phyloP scores from a whole-genome alignment of 2,888 invertebrate species.

The Spicauda simplicius region DNA sequence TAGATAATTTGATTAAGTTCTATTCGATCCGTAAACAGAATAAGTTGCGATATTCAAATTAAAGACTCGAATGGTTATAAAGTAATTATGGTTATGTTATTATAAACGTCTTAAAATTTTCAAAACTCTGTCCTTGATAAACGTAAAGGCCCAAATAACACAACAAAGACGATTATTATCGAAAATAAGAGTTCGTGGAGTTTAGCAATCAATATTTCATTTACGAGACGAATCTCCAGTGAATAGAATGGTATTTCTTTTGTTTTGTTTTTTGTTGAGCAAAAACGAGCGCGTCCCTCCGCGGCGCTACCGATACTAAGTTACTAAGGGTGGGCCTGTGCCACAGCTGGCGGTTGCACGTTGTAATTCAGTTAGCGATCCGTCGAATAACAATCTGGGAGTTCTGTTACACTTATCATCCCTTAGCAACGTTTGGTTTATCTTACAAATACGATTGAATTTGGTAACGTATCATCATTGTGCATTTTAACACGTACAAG shows the following conservation, averaged over 20 bases:
- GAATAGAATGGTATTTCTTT: constrained; percentile 14
- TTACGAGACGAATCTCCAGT: not conserved
- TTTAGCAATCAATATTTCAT: constrained; percentile 9
- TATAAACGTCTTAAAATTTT: not conserved
- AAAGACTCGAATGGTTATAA: no score
- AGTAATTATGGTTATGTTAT: no score
- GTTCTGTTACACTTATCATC: not conserved
- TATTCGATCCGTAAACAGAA: not conserved
- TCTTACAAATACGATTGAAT: no score
- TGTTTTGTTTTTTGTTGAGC: constrained; percentile 2
- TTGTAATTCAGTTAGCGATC: constrained; percentile 69
- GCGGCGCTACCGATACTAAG: constrained; percentile 53
- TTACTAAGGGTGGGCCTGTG: constrained; percentile 58
- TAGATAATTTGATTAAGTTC: constrained; percentile 14
- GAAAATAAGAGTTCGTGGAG: not conserved
- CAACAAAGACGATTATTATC: not conserved
- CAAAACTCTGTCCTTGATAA: not conserved
- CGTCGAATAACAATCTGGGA: constrained; percentile 22
- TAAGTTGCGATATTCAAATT: not conserved
- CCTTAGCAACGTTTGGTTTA: not conserved
- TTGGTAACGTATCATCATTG: no score
- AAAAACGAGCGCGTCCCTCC: constrained; percentile 47
- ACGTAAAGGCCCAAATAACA: not conserved
- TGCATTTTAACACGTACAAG: no score
- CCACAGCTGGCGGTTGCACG: constrained; percentile 45